These are phyloP conservation scores for Cheilosia vulpina DNA, from an alignment of 2,888 invertebrate genomes.

Conservation along the genomic window DNA sequence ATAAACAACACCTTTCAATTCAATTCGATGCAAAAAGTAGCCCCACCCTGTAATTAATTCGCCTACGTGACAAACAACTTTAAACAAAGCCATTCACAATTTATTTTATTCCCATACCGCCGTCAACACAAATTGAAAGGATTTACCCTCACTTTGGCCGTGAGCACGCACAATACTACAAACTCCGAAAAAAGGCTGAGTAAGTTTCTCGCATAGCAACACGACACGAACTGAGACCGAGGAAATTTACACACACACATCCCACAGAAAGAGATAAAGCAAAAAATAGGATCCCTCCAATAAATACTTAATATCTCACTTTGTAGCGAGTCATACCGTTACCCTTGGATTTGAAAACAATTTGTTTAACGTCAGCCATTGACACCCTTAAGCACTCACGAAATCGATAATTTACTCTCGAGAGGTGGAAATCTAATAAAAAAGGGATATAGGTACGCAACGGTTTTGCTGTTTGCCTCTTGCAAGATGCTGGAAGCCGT, in stretches of 20 bases:
- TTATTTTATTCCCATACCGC: slow-evolving; percentile 28
- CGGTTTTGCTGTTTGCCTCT: slow-evolving; percentile 6
- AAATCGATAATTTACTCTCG: slow-evolving; percentile 65
- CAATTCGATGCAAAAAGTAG: not conserved
- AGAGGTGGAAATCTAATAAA: slow-evolving; percentile 48
- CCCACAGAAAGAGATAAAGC: not conserved
- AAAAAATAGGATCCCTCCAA: slow-evolving; percentile 48
- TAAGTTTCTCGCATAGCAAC: slow-evolving; percentile 19
- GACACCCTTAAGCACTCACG: slow-evolving; percentile 69
- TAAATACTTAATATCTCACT: slow-evolving; percentile 74
- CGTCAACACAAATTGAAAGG: not conserved
- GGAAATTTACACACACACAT: slow-evolving; percentile 16
- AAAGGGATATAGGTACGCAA: slow-evolving; percentile 16
- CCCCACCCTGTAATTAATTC: slow-evolving; percentile 28
- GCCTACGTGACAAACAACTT: slow-evolving; percentile 24
- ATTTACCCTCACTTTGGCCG: not conserved
- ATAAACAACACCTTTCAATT: not conserved
- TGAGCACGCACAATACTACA: not conserved
- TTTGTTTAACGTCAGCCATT: slow-evolving; percentile 67
- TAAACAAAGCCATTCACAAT: not conserved
- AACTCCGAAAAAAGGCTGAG: slow-evolving; percentile 3
- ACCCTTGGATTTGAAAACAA: slow-evolving; percentile 50
- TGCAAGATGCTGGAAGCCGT: slow-evolving; percentile 19
- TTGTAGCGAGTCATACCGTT: slow-evolving; percentile 19
- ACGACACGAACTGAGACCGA: slow-evolving; percentile 13